A percentile compares a stretch with the other conserved stretches of the same genome.
Evolutionary conservation across 2,113 vertebrate species (phyloP).

Genomic region (Callorhinus ursinus): DNA sequence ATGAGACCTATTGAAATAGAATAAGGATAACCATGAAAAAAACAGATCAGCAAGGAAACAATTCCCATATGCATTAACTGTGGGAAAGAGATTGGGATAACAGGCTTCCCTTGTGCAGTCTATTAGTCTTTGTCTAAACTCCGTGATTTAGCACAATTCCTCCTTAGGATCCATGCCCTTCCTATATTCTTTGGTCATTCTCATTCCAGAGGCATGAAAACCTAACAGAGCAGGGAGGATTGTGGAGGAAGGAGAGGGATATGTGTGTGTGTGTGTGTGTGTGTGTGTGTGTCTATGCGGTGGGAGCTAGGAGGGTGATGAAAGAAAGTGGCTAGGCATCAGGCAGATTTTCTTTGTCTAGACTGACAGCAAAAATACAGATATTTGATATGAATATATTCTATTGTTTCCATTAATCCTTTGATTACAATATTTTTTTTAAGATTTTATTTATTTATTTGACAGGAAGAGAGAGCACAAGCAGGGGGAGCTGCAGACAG

Average conservation of each 20-base stretch:
- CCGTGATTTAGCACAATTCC: background rate
- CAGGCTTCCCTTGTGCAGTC: background rate
- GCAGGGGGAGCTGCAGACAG: too few relatives aligned
- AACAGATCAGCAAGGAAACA: background rate
- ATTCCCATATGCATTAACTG: background rate
- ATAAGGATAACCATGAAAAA: background rate
- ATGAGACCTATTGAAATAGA: background rate
- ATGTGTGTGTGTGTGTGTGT: background rate
- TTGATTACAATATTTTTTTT: background rate
- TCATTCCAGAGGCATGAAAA: background rate
- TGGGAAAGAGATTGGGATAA: background rate
- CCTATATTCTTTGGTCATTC: background rate
- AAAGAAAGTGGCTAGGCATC: background rate
- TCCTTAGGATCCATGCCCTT: background rate
- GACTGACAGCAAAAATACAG: background rate
- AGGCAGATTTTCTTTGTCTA: background rate
- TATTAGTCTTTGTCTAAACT: background rate
- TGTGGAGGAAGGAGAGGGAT: background rate
- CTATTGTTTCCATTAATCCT: background rate
- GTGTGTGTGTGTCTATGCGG: background rate
- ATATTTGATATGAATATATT: background rate
- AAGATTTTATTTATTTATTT: too few relatives aligned
- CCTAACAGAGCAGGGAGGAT: background rate
- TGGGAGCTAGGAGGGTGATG: background rate
- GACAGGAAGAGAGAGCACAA: too few relatives aligned